A percentile compares a stretch with the other conserved stretches of the same genome.
Evolutionary conservation across 2,113 vertebrate species (phyloP).

Genomic region (Megaptera novaeangliae): DNA sequence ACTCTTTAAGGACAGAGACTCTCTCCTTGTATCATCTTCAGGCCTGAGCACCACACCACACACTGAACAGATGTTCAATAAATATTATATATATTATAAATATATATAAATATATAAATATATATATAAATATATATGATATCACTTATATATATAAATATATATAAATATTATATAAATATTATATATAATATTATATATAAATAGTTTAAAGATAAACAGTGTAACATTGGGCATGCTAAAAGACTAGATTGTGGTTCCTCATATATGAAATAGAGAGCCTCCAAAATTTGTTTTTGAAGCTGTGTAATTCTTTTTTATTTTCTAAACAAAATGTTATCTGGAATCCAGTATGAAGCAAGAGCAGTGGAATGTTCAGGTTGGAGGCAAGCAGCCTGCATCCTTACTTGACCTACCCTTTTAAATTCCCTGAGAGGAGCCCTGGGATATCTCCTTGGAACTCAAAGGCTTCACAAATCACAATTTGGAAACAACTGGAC

Average conservation of each 20-base stretch:
- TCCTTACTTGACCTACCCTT: not conserved
- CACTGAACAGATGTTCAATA: not conserved
- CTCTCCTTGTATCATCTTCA: not conserved
- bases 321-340: not conserved
- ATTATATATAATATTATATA: not conserved
- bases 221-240: not conserved
- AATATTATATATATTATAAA: not conserved
- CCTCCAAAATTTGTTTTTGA: not conserved
- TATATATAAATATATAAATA: no score
- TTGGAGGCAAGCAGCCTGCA: not conserved
- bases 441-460: not conserved
- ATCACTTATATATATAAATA: no score
- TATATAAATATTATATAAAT: no score
- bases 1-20: not conserved
- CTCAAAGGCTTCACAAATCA: not conserved
- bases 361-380: not conserved
- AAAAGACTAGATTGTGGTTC: not conserved
- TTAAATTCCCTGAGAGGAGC: not conserved
- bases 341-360: not conserved
- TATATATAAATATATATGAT: no score
- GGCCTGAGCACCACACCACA: not conserved
- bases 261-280: not conserved
- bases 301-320: not conserved
- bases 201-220: not conserved
- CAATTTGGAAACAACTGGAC: not conserved